Evolutionary conservation across 2,888 invertebrate species (phyloP).

Genomic region (Dendrolimus pini): DNA sequence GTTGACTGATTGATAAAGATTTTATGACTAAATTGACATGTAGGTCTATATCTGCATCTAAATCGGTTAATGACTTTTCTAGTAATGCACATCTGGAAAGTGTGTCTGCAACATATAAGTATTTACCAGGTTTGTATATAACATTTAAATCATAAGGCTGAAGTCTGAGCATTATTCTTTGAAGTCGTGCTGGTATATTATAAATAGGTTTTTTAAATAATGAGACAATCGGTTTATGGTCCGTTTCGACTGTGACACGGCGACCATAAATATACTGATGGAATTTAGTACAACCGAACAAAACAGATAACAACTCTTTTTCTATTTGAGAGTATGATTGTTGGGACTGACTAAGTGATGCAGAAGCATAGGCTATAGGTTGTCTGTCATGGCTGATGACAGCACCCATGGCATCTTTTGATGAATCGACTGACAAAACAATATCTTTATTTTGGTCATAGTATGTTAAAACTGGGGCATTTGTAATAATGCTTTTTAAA

Average conservation of each 20-base stretch:
- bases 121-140: slow-evolving; percentile 15
- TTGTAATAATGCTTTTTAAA: not conserved
- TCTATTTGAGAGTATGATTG: slow-evolving; percentile 8
- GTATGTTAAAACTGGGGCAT: not conserved
- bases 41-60: slow-evolving; percentile 1
- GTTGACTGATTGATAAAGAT: not conserved
- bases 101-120: slow-evolving; percentile 15
- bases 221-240: not conserved
- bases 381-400: slow-evolving; percentile 3
- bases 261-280: slow-evolving; percentile 8
- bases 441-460: not conserved
- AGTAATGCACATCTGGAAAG: slow-evolving; percentile 10
- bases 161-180: slow-evolving; percentile 16
- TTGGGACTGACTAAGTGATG: slow-evolving; percentile 1
- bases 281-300: slow-evolving; percentile 9
- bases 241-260: not conserved
- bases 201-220: not conserved
- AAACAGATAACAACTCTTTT: slow-evolving; percentile 6
- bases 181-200: slow-evolving; percentile 25
- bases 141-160: slow-evolving; percentile 16
- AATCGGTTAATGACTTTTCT: not conserved
- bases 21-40: slow-evolving; percentile 1
- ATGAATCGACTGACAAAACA: slow-evolving; percentile 2
- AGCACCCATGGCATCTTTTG: slow-evolving; percentile 4
- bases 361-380: slow-evolving; percentile 4